A percentile compares a stretch with the other conserved stretches of the same genome.
These are phyloP conservation scores for Drosophila lacicola DNA, from an alignment of 2,888 invertebrate species.

Conservation along the genomic window DNA sequence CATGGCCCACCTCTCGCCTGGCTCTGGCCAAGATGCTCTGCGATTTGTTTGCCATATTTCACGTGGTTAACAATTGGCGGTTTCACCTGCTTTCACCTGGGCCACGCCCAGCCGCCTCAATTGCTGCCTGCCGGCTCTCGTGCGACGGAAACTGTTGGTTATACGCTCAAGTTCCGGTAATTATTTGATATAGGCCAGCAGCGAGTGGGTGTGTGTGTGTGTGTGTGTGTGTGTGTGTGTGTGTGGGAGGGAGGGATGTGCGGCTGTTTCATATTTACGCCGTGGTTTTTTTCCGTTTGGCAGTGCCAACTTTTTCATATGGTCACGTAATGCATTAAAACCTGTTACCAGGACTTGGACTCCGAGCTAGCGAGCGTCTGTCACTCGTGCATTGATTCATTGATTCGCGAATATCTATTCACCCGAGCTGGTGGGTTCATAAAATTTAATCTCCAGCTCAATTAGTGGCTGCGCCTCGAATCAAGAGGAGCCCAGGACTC, in stretches of 20 bases:
- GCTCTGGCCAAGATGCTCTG: slow-evolving; percentile 12
- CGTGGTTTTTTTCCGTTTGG: slow-evolving; percentile 44
- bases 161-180: slow-evolving; percentile 76
- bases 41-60: slow-evolving; percentile 44
- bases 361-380: neutral
- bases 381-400: slow-evolving; percentile 62
- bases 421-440: slow-evolving; percentile 37
- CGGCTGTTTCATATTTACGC: slow-evolving; percentile 31
- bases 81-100: slow-evolving; percentile 29
- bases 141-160: slow-evolving; percentile 73
- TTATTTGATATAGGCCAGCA: slow-evolving; percentile 75
- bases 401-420: slow-evolving; percentile 29
- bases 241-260: slow-evolving; percentile 1
- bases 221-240: slow-evolving; percentile 12
- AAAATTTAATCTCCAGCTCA: slow-evolving; percentile 59
- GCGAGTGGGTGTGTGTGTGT: slow-evolving; percentile 12
- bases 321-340: slow-evolving; percentile 78
- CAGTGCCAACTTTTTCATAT: slow-evolving; percentile 50
- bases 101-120: neutral
- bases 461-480: slow-evolving; percentile 46
- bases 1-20: slow-evolving; percentile 10
- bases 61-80: slow-evolving; percentile 33
- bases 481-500: neutral
- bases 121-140: slow-evolving; percentile 23
- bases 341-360: slow-evolving; percentile 57